Conservation (phyloP, 1,140 invertebrate genomes). For the Steinernema khuongi region DNA sequence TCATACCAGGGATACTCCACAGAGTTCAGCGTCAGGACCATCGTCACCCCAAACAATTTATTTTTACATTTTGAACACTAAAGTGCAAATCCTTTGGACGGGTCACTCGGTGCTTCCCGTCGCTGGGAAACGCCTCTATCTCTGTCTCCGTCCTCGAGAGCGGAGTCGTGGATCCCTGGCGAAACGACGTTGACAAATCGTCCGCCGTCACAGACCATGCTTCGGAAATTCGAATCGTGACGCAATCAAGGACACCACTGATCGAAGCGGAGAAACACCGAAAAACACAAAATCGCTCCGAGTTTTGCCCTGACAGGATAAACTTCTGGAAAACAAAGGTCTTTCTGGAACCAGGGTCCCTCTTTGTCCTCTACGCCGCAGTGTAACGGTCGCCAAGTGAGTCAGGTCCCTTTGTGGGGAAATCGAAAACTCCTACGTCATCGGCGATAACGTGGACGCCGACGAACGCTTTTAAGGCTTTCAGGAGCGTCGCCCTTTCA, state of each 20-base stretch:
- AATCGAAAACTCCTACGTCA: slow-evolving; percentile 15
- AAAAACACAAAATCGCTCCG: neutral
- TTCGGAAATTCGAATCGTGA: neutral
- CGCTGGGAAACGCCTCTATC: too few relatives aligned
- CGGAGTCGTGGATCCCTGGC: neutral
- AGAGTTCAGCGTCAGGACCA: too few relatives aligned
- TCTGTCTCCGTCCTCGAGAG: neutral
- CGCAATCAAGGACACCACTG: neutral
- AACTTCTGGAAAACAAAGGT: neutral
- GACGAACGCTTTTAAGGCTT: neutral
- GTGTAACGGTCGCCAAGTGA: neutral
- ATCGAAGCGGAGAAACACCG: neutral
- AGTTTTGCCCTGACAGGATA: neutral
- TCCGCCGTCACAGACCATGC: neutral
- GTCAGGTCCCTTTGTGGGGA: neutral
- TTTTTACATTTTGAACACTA: too few relatives aligned
- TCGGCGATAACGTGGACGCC: neutral
- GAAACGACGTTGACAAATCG: slow-evolving; percentile 6
- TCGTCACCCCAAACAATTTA: too few relatives aligned
- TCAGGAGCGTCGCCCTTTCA: neutral
- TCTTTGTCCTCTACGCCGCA: neutral
- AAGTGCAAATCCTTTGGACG: too few relatives aligned
- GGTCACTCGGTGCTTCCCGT: too few relatives aligned
- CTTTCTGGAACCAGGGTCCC: too few relatives aligned
- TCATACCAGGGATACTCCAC: too few relatives aligned